phyloP scores from a whole-genome alignment of 2,797 vertebrate genomes.

The Tenualosa thibaudeaui region DNA sequence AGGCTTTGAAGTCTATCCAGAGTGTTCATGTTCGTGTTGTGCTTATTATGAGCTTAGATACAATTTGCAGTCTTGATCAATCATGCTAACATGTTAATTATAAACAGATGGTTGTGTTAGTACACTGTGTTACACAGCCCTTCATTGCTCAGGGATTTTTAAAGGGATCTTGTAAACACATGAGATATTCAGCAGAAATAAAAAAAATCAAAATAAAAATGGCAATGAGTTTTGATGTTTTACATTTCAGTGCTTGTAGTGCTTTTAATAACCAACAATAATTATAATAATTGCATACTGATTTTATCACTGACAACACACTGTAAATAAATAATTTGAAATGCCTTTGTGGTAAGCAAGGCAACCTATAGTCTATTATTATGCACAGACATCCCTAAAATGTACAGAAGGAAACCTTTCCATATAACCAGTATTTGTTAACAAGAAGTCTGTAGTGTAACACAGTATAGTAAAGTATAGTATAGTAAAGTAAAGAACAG shows the following conservation, averaged over 20 bases:
- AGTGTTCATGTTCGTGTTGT: conserved; percentile 1
- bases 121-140: not conserved
- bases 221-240: not conserved
- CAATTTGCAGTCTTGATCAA: not conserved
- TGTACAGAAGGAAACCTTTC: not conserved
- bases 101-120: conserved; percentile 17
- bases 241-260: not conserved
- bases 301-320: not conserved
- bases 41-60: conserved; percentile 10
- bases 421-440: not conserved
- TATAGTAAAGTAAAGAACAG: too few relatives aligned
- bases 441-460: too few relatives aligned
- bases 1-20: conserved; percentile 27
- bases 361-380: not conserved
- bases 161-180: conserved; percentile 18
- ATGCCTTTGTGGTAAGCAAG: not conserved
- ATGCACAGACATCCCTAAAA: not conserved
- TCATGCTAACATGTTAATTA: not conserved
- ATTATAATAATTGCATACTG: not conserved
- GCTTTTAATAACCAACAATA: not conserved
- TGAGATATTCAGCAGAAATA: not conserved
- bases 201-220: not conserved
- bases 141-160: conserved; percentile 17
- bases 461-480: too few relatives aligned
- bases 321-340: not conserved